Percentiles rank a stretch among this genome's conserved stretches.
Conservation (phyloP, 2,888 invertebrate species). For the Callyntrura guangdongensis region DNA sequence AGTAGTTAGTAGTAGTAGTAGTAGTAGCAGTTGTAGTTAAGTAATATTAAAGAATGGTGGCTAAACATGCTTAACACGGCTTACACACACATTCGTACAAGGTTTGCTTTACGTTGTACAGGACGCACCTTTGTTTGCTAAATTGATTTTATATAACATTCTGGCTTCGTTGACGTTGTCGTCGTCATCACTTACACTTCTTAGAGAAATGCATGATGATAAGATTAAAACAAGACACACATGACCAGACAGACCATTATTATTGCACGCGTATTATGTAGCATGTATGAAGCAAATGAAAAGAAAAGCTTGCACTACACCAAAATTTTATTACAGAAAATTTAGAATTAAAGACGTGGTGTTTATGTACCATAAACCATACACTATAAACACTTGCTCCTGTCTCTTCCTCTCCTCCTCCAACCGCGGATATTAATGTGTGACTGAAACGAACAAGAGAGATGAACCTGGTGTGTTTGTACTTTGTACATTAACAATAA, state of each 20-base stretch:
- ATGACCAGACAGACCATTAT: constrained; percentile 51
- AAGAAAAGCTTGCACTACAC: constrained; percentile 42
- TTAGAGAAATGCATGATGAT: constrained; percentile 55
- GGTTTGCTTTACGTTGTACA: constrained; percentile 27
- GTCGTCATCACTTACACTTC: constrained; percentile 25
- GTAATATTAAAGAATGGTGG: not conserved
- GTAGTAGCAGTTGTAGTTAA: not conserved
- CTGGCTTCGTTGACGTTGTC: constrained; percentile 29
- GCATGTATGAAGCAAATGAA: constrained; percentile 29
- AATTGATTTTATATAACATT: constrained; percentile 77
- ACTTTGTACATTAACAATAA: constrained; percentile 72
- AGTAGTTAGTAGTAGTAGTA: no score
- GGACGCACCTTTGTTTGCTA: constrained; percentile 76
- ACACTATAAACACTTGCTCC: constrained; percentile 49
- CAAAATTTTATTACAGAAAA: constrained; percentile 44
- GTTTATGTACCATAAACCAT: not conserved
- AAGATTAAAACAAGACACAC: constrained; percentile 69
- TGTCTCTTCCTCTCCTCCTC: not conserved
- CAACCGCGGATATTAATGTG: not conserved
- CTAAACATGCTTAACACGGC: constrained; percentile 33
- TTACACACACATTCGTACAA: constrained; percentile 39
- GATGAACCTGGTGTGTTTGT: constrained; percentile 59
- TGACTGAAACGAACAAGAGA: constrained; percentile 6
- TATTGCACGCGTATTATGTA: constrained; percentile 34
- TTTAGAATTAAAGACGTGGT: not conserved